A percentile compares a stretch with the other conserved stretches of the same genome.
These are phyloP conservation scores for Gnatocerus cornutus DNA, from an alignment of 2,888 invertebrate genomes.

Conservation along the genomic window DNA sequence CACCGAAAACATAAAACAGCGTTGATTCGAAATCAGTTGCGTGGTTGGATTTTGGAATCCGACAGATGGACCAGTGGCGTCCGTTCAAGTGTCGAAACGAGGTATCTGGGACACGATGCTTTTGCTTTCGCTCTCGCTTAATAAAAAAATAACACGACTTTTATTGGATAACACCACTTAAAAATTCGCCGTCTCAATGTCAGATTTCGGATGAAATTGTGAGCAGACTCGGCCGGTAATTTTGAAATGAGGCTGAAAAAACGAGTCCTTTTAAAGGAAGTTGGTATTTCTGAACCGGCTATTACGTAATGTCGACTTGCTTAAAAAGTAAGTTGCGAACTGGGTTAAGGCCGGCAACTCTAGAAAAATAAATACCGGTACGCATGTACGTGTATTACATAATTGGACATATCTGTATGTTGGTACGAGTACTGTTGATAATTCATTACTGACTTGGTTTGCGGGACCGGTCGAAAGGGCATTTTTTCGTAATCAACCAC, in stretches of 20 bases:
- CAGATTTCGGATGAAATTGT: conserved; percentile 7
- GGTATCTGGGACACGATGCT: conserved; percentile 49
- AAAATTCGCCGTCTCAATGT: conserved; percentile 33
- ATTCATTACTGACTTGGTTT: conserved; percentile 49
- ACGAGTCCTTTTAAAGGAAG: conserved; percentile 66
- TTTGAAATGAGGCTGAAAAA: conserved; percentile 60
- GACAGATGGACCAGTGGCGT: conserved; percentile 39
- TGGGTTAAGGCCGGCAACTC: conserved; percentile 67
- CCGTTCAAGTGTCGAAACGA: conserved; percentile 43
- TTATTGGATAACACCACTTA: conserved; percentile 9
- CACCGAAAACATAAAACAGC: conserved; percentile 33
- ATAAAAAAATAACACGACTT: conserved; percentile 38
- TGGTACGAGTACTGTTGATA: conserved; percentile 47
- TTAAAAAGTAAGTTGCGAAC: conserved; percentile 63
- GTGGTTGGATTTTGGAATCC: background rate
- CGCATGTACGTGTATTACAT: conserved; percentile 51
- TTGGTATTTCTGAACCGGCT: conserved; percentile 64
- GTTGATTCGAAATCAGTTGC: conserved; percentile 23
- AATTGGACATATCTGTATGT: conserved; percentile 53
- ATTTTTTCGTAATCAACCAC: background rate
- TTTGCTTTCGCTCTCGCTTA: conserved; percentile 45
- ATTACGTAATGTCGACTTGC: conserved; percentile 63
- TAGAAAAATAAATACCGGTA: conserved; percentile 62
- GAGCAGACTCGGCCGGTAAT: conserved; percentile 47
- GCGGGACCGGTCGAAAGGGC: conserved; percentile 5